phyloP scores from a whole-genome alignment of 1,140 invertebrate species.

The Heliconius hewitsoni region DNA sequence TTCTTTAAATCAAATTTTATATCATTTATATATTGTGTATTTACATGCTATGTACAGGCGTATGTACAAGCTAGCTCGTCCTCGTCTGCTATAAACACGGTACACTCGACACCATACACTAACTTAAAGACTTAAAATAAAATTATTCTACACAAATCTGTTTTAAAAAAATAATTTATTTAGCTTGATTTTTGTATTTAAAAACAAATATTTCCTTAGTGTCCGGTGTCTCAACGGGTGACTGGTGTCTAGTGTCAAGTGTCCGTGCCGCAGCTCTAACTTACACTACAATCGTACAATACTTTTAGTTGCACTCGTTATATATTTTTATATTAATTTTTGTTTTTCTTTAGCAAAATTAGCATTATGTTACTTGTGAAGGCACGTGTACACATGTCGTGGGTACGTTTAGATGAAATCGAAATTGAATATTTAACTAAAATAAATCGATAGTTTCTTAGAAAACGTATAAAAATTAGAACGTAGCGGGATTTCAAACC shows the following conservation, averaged over 20 bases:
- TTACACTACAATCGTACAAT: conserved; percentile 35
- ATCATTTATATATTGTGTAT: conserved; percentile 77
- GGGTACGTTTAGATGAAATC: not conserved
- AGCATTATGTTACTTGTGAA: conserved; percentile 24
- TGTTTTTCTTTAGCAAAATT: conserved; percentile 28
- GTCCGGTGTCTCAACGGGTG: not conserved
- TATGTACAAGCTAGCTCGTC: conserved; percentile 58
- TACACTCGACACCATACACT: not conserved
- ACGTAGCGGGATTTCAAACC: too few relatives aligned
- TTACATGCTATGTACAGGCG: conserved; percentile 71
- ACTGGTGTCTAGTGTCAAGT: not conserved
- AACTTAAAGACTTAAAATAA: not conserved
- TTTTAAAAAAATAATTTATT: too few relatives aligned
- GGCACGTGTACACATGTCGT: conserved; percentile 17
- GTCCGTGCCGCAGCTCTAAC: conserved; percentile 7
- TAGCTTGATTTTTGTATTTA: not conserved
- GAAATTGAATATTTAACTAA: not conserved
- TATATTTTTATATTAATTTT: conserved; percentile 37
- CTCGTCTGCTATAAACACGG: not conserved
- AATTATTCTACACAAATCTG: too few relatives aligned
- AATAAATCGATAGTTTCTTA: not conserved
- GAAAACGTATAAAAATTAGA: too few relatives aligned
- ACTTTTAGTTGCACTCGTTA: conserved; percentile 48
- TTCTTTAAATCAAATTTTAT: conserved; percentile 76
- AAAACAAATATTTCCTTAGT: not conserved